Conservation (phyloP, 2,888 invertebrate genomes). For the Sepiola atlantica region DNA sequence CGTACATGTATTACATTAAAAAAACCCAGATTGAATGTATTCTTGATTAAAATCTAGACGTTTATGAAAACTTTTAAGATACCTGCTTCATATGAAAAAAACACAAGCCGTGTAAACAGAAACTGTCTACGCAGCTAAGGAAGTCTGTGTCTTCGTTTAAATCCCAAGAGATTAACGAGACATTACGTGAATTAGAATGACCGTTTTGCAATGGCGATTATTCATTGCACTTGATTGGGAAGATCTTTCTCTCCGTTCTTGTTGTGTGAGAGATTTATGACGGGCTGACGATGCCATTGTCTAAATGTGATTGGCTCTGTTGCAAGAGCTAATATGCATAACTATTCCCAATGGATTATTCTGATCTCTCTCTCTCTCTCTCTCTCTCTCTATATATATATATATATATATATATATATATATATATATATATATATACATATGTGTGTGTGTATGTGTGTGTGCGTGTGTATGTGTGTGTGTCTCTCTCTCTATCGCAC, state of each 20-base stretch:
- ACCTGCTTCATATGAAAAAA: neutral
- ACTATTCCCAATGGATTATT: neutral
- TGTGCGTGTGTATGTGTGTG: neutral
- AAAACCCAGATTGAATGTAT: neutral
- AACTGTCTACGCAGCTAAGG: neutral
- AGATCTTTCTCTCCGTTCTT: neutral
- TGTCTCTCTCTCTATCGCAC: no score
- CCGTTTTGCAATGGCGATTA: neutral
- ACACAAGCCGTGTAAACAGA: neutral
- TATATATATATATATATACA: neutral
- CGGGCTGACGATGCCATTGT: neutral
- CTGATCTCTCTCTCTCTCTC: no score
- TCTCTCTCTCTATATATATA: neutral
- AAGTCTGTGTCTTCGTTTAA: neutral
- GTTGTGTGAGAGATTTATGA: neutral
- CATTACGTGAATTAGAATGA: neutral
- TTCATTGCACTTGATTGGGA: neutral
- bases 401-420: neutral
- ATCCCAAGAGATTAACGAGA: neutral
- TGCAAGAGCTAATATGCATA: neutral
- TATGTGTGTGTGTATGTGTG: neutral
- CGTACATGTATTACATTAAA: no score
- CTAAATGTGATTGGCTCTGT: neutral
- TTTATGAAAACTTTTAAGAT: neutral
- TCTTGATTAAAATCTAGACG: neutral